phyloP scores from a whole-genome alignment of 2,888 invertebrate genomes.

The Chirona hameri region DNA sequence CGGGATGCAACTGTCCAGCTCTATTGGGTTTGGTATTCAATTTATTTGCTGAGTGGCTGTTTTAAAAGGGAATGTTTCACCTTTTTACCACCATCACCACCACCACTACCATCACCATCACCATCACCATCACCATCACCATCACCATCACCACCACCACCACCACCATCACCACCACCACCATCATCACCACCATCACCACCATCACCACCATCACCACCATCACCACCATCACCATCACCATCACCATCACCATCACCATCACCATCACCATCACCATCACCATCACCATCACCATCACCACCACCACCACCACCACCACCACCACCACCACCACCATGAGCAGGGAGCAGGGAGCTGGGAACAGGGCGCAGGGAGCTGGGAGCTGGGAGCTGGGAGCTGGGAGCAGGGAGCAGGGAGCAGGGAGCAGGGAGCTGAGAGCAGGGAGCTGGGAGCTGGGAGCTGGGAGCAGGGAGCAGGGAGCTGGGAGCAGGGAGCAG shows the following conservation, averaged over 20 bases:
- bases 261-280: constrained; percentile 39
- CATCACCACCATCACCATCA: constrained; percentile 41
- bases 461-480: too few relatives aligned
- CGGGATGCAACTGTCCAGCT: too few relatives aligned
- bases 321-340: constrained; percentile 42
- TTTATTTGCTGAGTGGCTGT: too few relatives aligned
- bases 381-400: too few relatives aligned
- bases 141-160: background rate
- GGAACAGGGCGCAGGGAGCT: too few relatives aligned
- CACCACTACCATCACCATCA: background rate
- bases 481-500: too few relatives aligned
- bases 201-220: constrained; percentile 10
- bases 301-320: constrained; percentile 49
- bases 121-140: background rate
- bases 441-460: too few relatives aligned
- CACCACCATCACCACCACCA: background rate
- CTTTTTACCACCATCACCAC: background rate
- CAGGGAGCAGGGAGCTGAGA: too few relatives aligned
- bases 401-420: too few relatives aligned
- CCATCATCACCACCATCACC: constrained; percentile 32
- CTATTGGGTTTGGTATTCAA: too few relatives aligned
- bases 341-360: too few relatives aligned
- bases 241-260: constrained; percentile 40
- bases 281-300: constrained; percentile 38
- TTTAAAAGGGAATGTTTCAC: too few relatives aligned